phyloP scores from a whole-genome alignment of 1,140 invertebrate species.

The Penaeus vannamei region DNA sequence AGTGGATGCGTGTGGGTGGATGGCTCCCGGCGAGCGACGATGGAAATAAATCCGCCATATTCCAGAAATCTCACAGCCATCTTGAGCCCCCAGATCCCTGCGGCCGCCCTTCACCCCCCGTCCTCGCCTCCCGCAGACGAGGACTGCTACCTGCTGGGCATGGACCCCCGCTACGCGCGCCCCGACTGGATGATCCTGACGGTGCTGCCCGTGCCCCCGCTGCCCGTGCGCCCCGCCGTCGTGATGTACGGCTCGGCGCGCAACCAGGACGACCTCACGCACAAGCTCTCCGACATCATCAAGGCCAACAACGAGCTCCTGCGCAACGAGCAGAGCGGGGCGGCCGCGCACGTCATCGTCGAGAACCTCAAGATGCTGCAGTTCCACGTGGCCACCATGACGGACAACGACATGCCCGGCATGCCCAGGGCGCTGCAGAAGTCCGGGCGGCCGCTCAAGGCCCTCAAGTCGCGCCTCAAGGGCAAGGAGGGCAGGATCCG shows the following conservation, averaged over 20 bases:
- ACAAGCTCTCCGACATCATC: slow-evolving; percentile 98
- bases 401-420: slow-evolving; percentile 99
- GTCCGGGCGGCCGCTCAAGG: slow-evolving; percentile 98
- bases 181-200: slow-evolving; percentile 99
- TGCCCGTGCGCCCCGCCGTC: slow-evolving; percentile 93
- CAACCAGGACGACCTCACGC: slow-evolving; percentile 98
- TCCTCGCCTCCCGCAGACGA: slow-evolving; percentile 80
- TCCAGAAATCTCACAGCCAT: no score
- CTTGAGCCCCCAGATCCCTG: no score
- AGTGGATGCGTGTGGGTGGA: no score
- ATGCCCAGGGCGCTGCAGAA: slow-evolving; percentile 98
- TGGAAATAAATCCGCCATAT: no score
- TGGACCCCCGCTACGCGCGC: slow-evolving; percentile 95
- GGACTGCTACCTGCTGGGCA: slow-evolving; percentile 94
- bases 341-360: slow-evolving; percentile 94
- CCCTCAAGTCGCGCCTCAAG: slow-evolving; percentile 86
- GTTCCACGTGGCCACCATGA: slow-evolving; percentile 97
- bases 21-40: no score
- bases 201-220: slow-evolving; percentile 95
- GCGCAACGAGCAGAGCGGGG: slow-evolving; percentile 95
- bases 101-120: not conserved
- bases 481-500: slow-evolving; percentile 97
- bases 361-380: slow-evolving; percentile 99
- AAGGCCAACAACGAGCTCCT: slow-evolving; percentile 98
- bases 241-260: slow-evolving; percentile 99